Evolutionary conservation across 2,797 vertebrate genomes (phyloP).

Genomic region (Sebastolobus alascanus): DNA sequence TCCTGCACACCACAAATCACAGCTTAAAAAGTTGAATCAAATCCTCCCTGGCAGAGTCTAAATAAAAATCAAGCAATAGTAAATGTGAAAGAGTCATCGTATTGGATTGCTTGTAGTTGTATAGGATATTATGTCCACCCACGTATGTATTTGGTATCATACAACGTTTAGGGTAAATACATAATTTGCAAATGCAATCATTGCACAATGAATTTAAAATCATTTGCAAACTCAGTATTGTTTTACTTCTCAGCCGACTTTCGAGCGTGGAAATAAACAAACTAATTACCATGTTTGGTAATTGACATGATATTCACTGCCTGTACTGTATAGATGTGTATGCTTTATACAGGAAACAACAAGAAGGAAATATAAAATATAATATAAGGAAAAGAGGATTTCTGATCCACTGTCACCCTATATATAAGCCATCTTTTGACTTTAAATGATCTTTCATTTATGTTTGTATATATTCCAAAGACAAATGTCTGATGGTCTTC

Average conservation of each 20-base stretch:
- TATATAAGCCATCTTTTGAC: background rate
- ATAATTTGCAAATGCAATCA: constrained; percentile 8
- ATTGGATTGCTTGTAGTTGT: background rate
- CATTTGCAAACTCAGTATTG: constrained; percentile 2
- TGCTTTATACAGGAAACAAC: background rate
- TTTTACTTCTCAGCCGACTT: background rate
- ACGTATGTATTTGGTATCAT: background rate
- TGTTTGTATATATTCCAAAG: background rate
- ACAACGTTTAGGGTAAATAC: background rate
- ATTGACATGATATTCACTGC: background rate
- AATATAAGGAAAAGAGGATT: background rate
- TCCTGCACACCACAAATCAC: background rate
- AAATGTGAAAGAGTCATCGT: background rate
- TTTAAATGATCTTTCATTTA: background rate
- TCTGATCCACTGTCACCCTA: background rate
- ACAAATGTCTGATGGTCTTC: background rate
- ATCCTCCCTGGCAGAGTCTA: background rate
- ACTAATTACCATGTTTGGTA: background rate
- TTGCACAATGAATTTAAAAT: background rate
- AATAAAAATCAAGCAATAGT: background rate
- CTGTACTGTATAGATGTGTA: background rate
- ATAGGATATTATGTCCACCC: background rate
- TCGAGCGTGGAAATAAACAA: background rate
- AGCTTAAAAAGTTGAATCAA: background rate
- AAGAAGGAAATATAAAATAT: background rate